Evolutionary conservation across 2,888 invertebrate genomes (phyloP).

Genomic region (Hipparchia sbordonii): DNA sequence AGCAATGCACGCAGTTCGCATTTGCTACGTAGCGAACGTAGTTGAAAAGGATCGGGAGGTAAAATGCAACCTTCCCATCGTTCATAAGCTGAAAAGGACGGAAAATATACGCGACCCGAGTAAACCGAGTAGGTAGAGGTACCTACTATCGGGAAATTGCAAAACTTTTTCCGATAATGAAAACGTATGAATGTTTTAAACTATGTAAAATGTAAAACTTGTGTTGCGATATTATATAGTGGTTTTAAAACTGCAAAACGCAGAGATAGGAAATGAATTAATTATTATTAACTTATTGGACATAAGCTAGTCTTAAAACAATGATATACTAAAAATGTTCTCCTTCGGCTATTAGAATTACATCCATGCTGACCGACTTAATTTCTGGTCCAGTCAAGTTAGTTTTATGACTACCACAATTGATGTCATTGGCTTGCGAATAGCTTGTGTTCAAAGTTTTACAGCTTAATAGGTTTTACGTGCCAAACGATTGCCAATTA

Average conservation of each 20-base stretch:
- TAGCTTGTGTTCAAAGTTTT: conserved; percentile 7
- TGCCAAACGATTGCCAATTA: conserved; percentile 2
- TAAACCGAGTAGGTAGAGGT: neutral
- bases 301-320: neutral
- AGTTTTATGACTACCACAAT: neutral
- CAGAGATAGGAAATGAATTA: neutral
- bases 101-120: conserved; percentile 4
- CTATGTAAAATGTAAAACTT: neutral
- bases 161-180: conserved; percentile 14
- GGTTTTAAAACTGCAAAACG: neutral
- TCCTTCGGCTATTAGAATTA: too few relatives aligned
- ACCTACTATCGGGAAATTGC: conserved; percentile 4
- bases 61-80: conserved; percentile 3
- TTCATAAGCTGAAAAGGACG: conserved; percentile 6
- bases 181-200: conserved; percentile 12
- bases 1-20: neutral
- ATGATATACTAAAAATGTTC: too few relatives aligned
- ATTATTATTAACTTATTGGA: neutral
- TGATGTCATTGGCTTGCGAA: neutral
- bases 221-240: neutral
- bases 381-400: neutral
- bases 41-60: conserved; percentile 7
- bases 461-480: conserved; percentile 13
- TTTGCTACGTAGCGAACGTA: neutral
- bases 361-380: neutral